These are phyloP conservation scores for Hyles lineata DNA, from an alignment of 2,888 invertebrate species.

Conservation along the genomic window DNA sequence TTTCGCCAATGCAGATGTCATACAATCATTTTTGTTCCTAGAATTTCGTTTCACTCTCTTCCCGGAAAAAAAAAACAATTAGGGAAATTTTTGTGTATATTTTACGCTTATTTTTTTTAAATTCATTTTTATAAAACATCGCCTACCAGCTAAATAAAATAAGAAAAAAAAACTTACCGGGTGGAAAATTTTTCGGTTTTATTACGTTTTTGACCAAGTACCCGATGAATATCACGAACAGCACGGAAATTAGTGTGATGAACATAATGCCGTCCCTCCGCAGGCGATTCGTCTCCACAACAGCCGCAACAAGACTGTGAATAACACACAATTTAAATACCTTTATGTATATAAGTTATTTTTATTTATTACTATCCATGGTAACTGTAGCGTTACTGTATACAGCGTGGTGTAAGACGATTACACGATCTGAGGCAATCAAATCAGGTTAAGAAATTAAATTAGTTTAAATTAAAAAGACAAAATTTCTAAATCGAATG, in stretches of 20 bases:
- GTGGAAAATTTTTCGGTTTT: slow-evolving; percentile 44
- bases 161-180: slow-evolving; percentile 37
- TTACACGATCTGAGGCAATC: no score
- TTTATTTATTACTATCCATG: not conserved
- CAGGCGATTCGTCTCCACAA: not conserved
- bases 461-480: no score
- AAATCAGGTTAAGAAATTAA: no score
- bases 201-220: slow-evolving; percentile 39
- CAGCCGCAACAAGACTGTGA: slow-evolving; percentile 17
- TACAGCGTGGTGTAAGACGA: not conserved
- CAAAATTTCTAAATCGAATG: no score
- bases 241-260: slow-evolving; percentile 33
- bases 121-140: no score
- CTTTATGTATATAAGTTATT: not conserved
- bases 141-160: no score
- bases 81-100: no score
- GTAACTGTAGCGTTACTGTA: not conserved
- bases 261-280: slow-evolving; percentile 34
- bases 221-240: slow-evolving; percentile 35
- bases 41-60: no score
- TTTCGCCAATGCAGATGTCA: no score
- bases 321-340: not conserved
- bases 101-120: no score
- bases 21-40: no score
- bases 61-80: no score